Conservation (phyloP, 2,113 vertebrate species). For the Catharus bicknelli region DNA sequence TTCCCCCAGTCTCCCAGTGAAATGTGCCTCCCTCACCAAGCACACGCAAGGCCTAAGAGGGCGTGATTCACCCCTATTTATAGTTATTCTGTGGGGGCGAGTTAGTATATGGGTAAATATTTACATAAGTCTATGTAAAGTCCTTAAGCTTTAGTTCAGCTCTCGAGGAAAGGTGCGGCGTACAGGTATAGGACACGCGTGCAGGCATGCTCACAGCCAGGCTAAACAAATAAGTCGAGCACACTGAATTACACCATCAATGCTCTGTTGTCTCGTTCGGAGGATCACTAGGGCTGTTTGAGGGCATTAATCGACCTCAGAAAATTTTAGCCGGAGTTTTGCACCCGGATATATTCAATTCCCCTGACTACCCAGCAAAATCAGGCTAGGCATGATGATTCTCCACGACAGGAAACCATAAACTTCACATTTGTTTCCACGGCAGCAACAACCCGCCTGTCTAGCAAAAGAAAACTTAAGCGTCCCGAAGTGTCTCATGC, state of each 20-base stretch:
- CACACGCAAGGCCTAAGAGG: constrained; percentile 23
- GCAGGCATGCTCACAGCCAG: not conserved
- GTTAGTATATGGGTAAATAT: constrained; percentile 67
- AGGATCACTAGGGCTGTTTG: not conserved
- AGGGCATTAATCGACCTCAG: not conserved
- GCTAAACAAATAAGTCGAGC: not conserved
- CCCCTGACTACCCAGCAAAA: not conserved
- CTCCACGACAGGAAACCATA: not conserved
- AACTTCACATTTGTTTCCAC: not conserved
- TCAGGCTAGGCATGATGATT: not conserved
- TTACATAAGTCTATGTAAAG: constrained; percentile 59
- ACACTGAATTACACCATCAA: not conserved
- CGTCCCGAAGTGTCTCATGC: not conserved
- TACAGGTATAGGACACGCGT: constrained; percentile 21
- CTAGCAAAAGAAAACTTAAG: not conserved
- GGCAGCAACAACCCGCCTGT: not conserved
- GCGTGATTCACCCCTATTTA: constrained; percentile 45
- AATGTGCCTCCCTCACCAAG: not conserved
- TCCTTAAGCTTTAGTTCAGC: constrained; percentile 25
- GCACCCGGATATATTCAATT: rapidly evolving
- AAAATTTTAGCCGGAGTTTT: not conserved
- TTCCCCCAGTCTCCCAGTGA: not conserved
- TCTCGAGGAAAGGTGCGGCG: constrained; percentile 16
- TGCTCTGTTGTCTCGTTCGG: not conserved
- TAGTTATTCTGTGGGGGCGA: not conserved